A percentile compares a stretch with the other conserved stretches of the same genome.
Conservation (phyloP, 2,888 invertebrate genomes). For the Alloscopus bannaensis region DNA sequence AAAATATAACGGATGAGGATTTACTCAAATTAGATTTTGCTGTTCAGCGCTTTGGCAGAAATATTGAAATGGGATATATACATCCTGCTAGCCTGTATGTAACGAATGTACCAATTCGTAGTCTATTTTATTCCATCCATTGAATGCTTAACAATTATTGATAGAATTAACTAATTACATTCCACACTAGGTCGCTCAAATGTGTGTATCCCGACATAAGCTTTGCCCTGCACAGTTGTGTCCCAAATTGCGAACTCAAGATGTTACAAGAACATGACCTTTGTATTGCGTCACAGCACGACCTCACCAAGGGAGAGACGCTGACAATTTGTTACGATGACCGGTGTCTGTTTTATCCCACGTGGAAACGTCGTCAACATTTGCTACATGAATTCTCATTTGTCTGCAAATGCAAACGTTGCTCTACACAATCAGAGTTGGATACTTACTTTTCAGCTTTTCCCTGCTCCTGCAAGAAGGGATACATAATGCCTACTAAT, state of each 20-base stretch:
- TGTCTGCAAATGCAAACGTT: constrained; percentile 33
- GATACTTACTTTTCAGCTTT: constrained; percentile 29
- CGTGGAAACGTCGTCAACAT: constrained; percentile 2
- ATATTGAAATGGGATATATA: neutral
- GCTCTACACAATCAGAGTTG: constrained; percentile 28
- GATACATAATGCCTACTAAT: constrained; percentile 22
- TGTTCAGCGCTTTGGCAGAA: constrained; percentile 1
- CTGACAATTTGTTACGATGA: constrained; percentile 31
- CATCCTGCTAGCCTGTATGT: neutral
- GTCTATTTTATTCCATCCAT: neutral
- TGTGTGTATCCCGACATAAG: constrained; percentile 1
- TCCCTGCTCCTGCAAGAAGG: constrained; percentile 11
- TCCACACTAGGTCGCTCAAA: constrained; percentile 5
- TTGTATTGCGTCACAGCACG: neutral
- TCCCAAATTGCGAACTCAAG: constrained; percentile 30
- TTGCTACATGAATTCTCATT: constrained; percentile 4
- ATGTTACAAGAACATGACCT: neutral
- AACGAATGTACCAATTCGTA: neutral
- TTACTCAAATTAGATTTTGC: constrained; percentile 13
- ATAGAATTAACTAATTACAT: neutral
- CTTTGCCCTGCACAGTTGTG: constrained; percentile 16
- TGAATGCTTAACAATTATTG: neutral
- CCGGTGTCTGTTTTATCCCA: constrained; percentile 18
- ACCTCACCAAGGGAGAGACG: constrained; percentile 28
- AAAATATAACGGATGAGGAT: neutral